A percentile compares a stretch with the other conserved stretches of the same genome.
Conservation (phyloP, 1,140 invertebrate species). For the Bombus vancouverensis region DNA sequence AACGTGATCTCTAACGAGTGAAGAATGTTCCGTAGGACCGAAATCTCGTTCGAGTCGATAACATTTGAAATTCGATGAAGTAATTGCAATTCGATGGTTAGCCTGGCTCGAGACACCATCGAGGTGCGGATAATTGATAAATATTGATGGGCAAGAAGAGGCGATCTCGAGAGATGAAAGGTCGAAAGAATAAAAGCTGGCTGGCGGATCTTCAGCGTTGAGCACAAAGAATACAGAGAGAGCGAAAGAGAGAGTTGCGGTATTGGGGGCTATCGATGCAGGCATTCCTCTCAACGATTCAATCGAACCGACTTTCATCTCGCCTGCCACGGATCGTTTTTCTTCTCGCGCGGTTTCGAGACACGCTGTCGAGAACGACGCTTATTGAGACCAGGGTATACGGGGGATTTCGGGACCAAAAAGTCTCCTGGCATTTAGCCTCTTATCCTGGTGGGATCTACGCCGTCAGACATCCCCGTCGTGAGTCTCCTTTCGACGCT, state of each 20-base stretch:
- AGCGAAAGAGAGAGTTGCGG: constrained; percentile 4
- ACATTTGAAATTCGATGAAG: constrained; percentile 26
- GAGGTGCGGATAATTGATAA: constrained; percentile 48
- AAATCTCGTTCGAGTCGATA: neutral
- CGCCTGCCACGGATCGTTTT: neutral
- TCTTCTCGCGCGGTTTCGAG: neutral
- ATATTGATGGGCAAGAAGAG: constrained; percentile 40
- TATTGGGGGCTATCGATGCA: constrained; percentile 53
- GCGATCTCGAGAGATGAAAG: constrained; percentile 38
- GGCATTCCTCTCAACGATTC: constrained; percentile 60
- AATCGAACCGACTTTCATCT: constrained; percentile 62
- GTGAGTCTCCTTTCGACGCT: neutral
- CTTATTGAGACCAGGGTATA: constrained; percentile 7
- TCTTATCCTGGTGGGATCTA: neutral
- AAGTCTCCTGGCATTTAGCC: neutral
- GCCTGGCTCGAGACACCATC: neutral
- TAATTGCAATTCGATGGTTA: constrained; percentile 13
- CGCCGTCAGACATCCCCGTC: neutral
- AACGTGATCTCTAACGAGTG: neutral
- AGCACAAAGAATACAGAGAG: constrained; percentile 7
- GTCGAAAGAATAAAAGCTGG: constrained; percentile 24
- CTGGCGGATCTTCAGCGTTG: neutral
- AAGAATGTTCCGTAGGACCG: too few relatives aligned
- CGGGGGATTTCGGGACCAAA: neutral
- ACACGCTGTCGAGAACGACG: constrained; percentile 19